Conservation (phyloP, 2,113 vertebrate genomes). For the Sander lucioperca region DNA sequence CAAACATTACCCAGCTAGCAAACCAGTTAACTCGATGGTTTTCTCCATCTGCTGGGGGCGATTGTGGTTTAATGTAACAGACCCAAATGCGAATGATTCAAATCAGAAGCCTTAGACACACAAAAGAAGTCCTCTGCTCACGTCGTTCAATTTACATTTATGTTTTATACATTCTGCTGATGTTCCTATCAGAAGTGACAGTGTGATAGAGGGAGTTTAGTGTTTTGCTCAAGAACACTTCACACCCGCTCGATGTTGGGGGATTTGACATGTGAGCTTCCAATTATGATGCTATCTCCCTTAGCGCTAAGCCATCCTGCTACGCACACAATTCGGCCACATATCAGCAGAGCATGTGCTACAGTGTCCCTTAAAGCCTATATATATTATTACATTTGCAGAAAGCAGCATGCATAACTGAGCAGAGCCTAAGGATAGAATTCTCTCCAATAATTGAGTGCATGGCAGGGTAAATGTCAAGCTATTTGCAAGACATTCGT, state of each 20-base stretch:
- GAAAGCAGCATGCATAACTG: slow-evolving; percentile 57
- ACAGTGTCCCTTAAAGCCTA: slow-evolving; percentile 55
- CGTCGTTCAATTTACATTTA: slow-evolving; percentile 38
- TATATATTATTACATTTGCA: slow-evolving; percentile 69
- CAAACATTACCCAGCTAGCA: neutral
- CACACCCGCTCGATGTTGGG: slow-evolving; percentile 1
- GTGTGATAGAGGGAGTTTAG: neutral
- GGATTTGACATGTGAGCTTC: slow-evolving; percentile 47
- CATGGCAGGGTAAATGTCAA: slow-evolving; percentile 77
- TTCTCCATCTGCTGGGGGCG: neutral
- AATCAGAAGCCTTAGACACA: slow-evolving; percentile 20
- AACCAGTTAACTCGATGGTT: neutral
- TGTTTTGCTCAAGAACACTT: slow-evolving; percentile 41
- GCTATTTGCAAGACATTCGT: slow-evolving; percentile 67
- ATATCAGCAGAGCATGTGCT: slow-evolving; percentile 46
- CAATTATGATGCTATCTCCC: slow-evolving; percentile 71
- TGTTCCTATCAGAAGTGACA: slow-evolving; percentile 25
- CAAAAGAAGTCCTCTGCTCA: slow-evolving; percentile 8
- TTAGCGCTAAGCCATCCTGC: slow-evolving; percentile 32
- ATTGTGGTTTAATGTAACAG: slow-evolving; percentile 31
- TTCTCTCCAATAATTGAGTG: slow-evolving; percentile 71
- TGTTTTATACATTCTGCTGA: slow-evolving; percentile 40
- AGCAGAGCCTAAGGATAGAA: slow-evolving; percentile 65
- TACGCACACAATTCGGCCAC: slow-evolving; percentile 53
- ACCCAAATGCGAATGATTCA: slow-evolving; percentile 18